Base-by-base conservation (phyloP, 1,140 invertebrate genomes). In the Coboldia fuscipes region DNA sequence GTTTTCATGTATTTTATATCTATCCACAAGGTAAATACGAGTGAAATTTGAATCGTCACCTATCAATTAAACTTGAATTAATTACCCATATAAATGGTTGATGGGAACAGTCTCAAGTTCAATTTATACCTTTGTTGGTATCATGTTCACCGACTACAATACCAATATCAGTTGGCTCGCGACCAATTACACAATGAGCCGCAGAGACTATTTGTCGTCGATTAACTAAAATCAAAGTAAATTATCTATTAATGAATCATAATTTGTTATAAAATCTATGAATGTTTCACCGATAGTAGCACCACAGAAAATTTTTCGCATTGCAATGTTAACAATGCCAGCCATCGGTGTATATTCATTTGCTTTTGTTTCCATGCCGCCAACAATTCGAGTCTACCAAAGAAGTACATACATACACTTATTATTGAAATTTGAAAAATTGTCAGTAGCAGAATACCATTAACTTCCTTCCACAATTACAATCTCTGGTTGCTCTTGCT, bases 321-420 rank as follows among this genome's bases (percentile, higher is more conserved):
- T 3, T 6, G 17, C 18, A n/a, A n/a, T 20, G 17, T 19, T 21
- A 36, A 42, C 43, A 5, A 52, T 39, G 1, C 45, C 51, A 7
- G 33, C 51, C 37, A 46, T 45, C 24, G 40, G 39, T 28, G 51
- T 51, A 34, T 36, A 54, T 30, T 54, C 51, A 22, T 54, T 52
- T 14, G 13, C 21, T 0, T 33, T 29, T 0, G 47, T 41, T 7
- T 38, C n/a, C 9, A 43, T 30, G 3, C 51, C 51, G 41, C 50
- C 50, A 7, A 39, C 36, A 27, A 54, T 54, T 17, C 45, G 38
- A 9, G 43, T 19, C 30, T 38, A 19, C 30, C 6, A 31, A 31
- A 32, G 9, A 8, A 7, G 10, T 20, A 4, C 3, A 21, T 5
- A 14, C 12, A 5, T 32, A 32, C 17, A 15, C 16, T 16, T 32